Evolutionary conservation across 2,888 invertebrate genomes (phyloP).

Genomic region (Ophion obscuratus): DNA sequence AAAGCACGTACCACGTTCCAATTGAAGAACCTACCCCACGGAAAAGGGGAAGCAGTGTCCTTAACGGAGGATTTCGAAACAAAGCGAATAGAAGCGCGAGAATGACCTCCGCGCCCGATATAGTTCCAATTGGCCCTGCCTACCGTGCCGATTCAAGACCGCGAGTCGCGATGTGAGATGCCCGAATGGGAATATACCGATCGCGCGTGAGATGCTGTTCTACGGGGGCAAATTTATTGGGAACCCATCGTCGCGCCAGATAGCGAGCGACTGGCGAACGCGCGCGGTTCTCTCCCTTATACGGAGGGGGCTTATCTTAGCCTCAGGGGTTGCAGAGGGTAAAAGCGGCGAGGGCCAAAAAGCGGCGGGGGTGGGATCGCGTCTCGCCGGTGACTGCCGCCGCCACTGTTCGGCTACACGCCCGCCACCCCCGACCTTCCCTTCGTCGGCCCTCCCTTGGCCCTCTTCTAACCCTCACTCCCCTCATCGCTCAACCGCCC

Average conservation of each 20-base stretch:
- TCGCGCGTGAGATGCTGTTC: constrained; percentile 28
- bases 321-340: constrained; percentile 58
- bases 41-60: too few relatives aligned
- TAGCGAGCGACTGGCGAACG: constrained; percentile 61
- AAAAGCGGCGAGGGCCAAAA: constrained; percentile 56
- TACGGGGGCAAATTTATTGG: constrained; percentile 46
- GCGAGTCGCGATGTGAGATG: too few relatives aligned
- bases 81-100: background rate
- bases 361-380: constrained; percentile 65
- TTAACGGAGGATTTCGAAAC: too few relatives aligned
- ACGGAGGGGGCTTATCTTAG: constrained; percentile 53
- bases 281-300: constrained; percentile 53
- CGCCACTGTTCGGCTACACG: constrained; percentile 69
- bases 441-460: constrained; percentile 63
- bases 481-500: constrained; percentile 51
- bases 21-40: background rate
- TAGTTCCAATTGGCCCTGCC: too few relatives aligned
- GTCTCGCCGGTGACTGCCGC: constrained; percentile 80
- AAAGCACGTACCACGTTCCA: background rate
- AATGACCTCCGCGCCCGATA: background rate
- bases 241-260: constrained; percentile 60
- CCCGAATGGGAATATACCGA: constrained; percentile 6
- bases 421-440: constrained; percentile 64
- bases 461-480: constrained; percentile 53
- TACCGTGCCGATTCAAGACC: too few relatives aligned